Conservation (phyloP, 2,888 invertebrate species). For the Keiferia lycopersicella region DNA sequence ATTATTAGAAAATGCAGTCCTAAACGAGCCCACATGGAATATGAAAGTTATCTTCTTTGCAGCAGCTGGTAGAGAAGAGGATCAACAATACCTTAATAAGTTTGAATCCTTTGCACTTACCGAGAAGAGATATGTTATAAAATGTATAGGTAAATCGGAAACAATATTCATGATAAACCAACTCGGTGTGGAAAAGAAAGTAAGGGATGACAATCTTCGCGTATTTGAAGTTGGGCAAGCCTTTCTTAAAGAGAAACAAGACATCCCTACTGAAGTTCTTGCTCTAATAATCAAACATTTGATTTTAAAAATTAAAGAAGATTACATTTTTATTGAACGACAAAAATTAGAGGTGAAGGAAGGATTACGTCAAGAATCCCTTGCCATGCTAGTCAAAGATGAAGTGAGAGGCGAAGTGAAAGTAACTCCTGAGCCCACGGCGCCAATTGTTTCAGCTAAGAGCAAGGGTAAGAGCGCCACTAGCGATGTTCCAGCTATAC, state of each 20-base stretch:
- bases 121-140: constrained; percentile 70
- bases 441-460: constrained; percentile 44
- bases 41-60: constrained; percentile 67
- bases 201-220: constrained; percentile 62
- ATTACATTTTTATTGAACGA: constrained; percentile 65
- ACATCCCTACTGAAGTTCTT: constrained; percentile 65
- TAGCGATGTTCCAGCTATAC: constrained; percentile 35
- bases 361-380: constrained; percentile 63
- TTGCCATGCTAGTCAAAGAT: constrained; percentile 58
- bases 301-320: constrained; percentile 71
- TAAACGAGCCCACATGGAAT: constrained; percentile 62
- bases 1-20: constrained; percentile 52
- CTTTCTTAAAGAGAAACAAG: constrained; percentile 65
- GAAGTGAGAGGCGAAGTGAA: constrained; percentile 61
- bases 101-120: constrained; percentile 65
- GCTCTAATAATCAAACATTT: constrained; percentile 71
- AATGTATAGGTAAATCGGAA: constrained; percentile 73
- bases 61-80: constrained; percentile 69
- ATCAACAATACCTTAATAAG: constrained; percentile 64
- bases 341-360: constrained; percentile 63
- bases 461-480: constrained; percentile 29
- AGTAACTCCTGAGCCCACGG: constrained; percentile 42
- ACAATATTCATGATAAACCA: constrained; percentile 76
- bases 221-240: constrained; percentile 71
- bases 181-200: constrained; percentile 68